Percentiles rank a stretch among this genome's conserved stretches.
phyloP scores from a whole-genome alignment of 1,140 invertebrate genomes.

The Hyposmocoma kahamanoa region DNA sequence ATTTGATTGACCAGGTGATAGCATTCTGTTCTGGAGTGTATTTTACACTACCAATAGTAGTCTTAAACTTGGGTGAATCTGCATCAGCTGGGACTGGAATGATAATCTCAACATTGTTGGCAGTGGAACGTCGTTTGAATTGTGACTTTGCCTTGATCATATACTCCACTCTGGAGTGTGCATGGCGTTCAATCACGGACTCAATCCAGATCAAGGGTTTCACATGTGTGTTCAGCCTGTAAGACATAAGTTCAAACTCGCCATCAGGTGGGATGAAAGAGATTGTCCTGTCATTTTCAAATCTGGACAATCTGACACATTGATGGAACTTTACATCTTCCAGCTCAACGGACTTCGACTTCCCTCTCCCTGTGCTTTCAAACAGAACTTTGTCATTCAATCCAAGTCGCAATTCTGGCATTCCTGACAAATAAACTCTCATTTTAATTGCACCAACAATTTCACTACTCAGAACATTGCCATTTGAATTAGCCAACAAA shows the following conservation, averaged over 20 bases:
- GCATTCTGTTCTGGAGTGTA: constrained; percentile 98
- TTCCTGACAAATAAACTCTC: constrained; percentile 99
- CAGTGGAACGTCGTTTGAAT: constrained; percentile 98
- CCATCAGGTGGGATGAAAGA: constrained; percentile 99
- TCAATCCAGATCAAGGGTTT: constrained; percentile 99
- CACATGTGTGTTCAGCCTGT: constrained; percentile 96
- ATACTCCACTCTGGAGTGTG: constrained; percentile 97
- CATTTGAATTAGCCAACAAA: constrained; percentile 97
- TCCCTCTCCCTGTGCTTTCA: constrained; percentile 97
- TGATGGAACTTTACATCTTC: constrained; percentile 99
- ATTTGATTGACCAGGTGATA: constrained; percentile 99
- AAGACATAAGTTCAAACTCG: constrained; percentile 99
- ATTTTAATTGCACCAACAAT: constrained; percentile 99
- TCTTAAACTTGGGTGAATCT: constrained; percentile 99
- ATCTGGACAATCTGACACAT: constrained; percentile 96
- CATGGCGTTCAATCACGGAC: constrained; percentile 98
- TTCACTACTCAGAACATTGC: constrained; percentile 97
- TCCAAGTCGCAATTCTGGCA: constrained; percentile 98
- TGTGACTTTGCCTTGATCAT: constrained; percentile 99
- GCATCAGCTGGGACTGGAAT: constrained; percentile 99
- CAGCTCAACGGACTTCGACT: constrained; percentile 98
- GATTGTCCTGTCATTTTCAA: constrained; percentile 99
- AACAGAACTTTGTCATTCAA: constrained; percentile 99
- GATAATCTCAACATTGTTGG: constrained; percentile 99
- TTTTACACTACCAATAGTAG: constrained; percentile 97